phyloP scores from a whole-genome alignment of 35 echinoderm and acorn worm genomes.

The Diadema setosum region DNA sequence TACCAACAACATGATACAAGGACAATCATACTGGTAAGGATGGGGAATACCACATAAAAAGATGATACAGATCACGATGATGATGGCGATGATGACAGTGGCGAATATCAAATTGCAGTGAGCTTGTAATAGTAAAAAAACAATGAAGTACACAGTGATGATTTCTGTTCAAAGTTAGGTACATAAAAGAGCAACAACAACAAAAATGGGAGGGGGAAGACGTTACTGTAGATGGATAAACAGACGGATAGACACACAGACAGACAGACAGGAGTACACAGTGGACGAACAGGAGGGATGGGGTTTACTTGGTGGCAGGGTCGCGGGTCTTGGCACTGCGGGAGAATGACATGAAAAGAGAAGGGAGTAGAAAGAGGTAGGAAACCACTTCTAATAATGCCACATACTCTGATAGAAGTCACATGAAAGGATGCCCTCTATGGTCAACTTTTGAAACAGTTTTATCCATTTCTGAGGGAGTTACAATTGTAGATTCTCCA shows the following conservation, averaged over 20 bases:
- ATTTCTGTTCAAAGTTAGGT: no score
- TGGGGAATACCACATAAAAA: no score
- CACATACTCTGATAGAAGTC: not conserved
- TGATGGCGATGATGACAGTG: no score
- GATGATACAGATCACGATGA: no score
- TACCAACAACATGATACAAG: no score
- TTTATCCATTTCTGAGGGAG: not conserved
- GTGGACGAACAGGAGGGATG: not conserved
- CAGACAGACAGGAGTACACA: not conserved
- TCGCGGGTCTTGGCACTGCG: not conserved
- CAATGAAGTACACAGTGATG: no score
- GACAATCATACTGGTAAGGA: no score
- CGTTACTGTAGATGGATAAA: not conserved
- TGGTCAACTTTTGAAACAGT: not conserved
- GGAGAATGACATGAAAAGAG: not conserved
- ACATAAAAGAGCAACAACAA: no score
- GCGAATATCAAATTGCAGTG: no score
- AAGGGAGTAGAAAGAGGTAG: not conserved
- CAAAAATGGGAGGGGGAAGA: no score
- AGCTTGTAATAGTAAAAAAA: no score
- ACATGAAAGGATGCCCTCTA: not conserved
- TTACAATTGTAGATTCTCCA: no score
- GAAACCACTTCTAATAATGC: not conserved
- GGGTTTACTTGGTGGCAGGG: constrained; percentile 15
- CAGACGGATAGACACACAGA: not conserved